phyloP scores from a whole-genome alignment of 2,888 invertebrate species.

The Mantis religiosa region DNA sequence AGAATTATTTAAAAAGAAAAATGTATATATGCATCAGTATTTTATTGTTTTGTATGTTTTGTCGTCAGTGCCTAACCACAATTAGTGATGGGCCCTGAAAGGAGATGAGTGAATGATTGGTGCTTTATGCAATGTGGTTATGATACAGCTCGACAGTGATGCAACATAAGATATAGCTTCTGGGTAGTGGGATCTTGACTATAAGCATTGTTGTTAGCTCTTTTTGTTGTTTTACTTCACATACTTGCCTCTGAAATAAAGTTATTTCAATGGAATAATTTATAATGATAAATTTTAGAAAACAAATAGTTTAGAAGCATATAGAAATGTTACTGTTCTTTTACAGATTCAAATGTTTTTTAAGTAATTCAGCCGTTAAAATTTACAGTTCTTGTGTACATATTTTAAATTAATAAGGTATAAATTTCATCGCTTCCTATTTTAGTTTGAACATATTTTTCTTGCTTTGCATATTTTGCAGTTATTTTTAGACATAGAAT shows the following conservation, averaged over 20 bases:
- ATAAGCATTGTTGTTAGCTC: not conserved
- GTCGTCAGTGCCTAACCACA: slow-evolving; percentile 19
- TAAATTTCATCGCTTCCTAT: not conserved
- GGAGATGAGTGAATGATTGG: slow-evolving; percentile 15
- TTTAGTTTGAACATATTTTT: not conserved
- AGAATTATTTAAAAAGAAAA: not conserved
- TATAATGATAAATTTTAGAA: not conserved
- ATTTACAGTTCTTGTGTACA: not conserved
- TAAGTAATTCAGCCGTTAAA: not conserved
- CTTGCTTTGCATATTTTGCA: not conserved
- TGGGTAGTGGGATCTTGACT: not conserved
- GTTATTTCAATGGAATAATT: not conserved
- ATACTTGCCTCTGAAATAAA: not conserved
- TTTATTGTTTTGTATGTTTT: slow-evolving; percentile 11
- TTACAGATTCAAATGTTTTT: not conserved
- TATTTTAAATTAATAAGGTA: not conserved
- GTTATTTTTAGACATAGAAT: not conserved
- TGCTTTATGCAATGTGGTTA: slow-evolving; percentile 16
- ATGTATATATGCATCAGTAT: slow-evolving; percentile 20
- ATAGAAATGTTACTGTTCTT: not conserved
- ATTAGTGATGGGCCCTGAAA: slow-evolving; percentile 10
- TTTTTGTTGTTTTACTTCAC: not conserved
- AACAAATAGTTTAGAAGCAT: not conserved
- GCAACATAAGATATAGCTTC: not conserved
- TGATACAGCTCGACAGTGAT: slow-evolving; percentile 5